These are phyloP conservation scores for Nasonia giraulti DNA, from an alignment of 1,140 invertebrate genomes.

Conservation along the genomic window DNA sequence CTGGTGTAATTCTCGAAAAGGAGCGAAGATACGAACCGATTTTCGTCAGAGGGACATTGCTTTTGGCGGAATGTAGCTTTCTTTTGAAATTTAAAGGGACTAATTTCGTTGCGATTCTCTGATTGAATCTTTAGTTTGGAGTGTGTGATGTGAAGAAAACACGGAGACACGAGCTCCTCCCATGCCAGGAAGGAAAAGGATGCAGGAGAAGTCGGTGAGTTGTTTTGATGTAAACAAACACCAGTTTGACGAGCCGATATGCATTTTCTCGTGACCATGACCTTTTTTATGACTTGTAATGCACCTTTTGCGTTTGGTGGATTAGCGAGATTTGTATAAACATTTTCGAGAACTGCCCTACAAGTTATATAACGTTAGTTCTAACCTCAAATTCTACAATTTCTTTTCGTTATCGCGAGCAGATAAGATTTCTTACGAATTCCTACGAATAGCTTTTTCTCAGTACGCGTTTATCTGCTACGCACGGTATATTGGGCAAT, in stretches of 20 bases:
- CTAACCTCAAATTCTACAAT: constrained; percentile 52
- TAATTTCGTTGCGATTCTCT: neutral
- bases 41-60: neutral
- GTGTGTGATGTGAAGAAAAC: constrained; percentile 9
- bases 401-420: constrained; percentile 36
- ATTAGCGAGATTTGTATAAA: neutral
- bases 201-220: constrained; percentile 60
- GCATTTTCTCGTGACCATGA: neutral
- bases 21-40: neutral
- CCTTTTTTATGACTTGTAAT: neutral
- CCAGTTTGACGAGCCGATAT: neutral
- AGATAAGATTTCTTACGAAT: constrained; percentile 46
- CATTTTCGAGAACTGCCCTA: neutral
- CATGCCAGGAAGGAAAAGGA: constrained; percentile 53
- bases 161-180: neutral
- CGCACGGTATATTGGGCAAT: constrained; percentile 16
- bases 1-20: neutral
- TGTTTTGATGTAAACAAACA: neutral
- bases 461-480: constrained; percentile 25
- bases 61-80: neutral
- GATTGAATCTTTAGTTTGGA: neutral
- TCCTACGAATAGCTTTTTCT: constrained; percentile 21
- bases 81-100: neutral
- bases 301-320: neutral
- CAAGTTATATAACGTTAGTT: constrained; percentile 52